A percentile compares a stretch with the other conserved stretches of the same genome.
These are phyloP conservation scores for Channa maculata DNA, from an alignment of 2,113 vertebrate species.

Conservation along the genomic window DNA sequence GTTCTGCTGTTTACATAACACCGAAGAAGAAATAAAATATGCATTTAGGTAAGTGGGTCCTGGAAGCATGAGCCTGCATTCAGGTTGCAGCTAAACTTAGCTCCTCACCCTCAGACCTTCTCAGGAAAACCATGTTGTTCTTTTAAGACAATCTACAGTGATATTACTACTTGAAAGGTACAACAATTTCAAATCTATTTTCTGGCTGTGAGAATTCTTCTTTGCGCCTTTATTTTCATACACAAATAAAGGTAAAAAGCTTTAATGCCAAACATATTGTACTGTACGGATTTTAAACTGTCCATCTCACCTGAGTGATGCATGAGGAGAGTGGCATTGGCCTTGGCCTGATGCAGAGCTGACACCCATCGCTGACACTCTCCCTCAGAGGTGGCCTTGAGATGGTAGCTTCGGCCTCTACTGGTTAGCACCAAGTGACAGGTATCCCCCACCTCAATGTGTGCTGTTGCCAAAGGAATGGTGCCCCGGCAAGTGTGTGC, in stretches of 20 bases:
- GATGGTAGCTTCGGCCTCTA: conserved; percentile 92
- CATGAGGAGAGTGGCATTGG: conserved; percentile 89
- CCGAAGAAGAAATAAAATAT: conserved; percentile 24
- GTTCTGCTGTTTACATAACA: conserved; percentile 26
- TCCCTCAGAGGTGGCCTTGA: conserved; percentile 91
- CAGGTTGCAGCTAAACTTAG: conserved; percentile 46
- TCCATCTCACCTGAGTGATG: conserved; percentile 89
- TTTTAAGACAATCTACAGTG: conserved; percentile 7
- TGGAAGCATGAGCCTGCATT: conserved; percentile 34
- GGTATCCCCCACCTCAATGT: conserved; percentile 92
- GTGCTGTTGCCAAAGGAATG: conserved; percentile 90
- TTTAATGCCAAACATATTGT: no score
- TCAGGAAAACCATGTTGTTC: background rate
- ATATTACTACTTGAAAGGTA: background rate
- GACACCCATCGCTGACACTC: conserved; percentile 95
- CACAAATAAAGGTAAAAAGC: no score
- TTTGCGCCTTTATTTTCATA: no score
- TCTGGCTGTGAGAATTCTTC: no score
- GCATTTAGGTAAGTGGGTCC: conserved; percentile 52
- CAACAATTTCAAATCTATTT: background rate
- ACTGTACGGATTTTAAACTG: background rate
- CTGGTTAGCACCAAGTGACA: conserved; percentile 92
- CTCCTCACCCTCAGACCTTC: conserved; percentile 14
- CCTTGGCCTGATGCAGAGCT: conserved; percentile 91
- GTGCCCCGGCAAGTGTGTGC: conserved; percentile 95